These are phyloP conservation scores for Paguma larvata DNA, from an alignment of 2,797 vertebrate genomes.

Conservation along the genomic window DNA sequence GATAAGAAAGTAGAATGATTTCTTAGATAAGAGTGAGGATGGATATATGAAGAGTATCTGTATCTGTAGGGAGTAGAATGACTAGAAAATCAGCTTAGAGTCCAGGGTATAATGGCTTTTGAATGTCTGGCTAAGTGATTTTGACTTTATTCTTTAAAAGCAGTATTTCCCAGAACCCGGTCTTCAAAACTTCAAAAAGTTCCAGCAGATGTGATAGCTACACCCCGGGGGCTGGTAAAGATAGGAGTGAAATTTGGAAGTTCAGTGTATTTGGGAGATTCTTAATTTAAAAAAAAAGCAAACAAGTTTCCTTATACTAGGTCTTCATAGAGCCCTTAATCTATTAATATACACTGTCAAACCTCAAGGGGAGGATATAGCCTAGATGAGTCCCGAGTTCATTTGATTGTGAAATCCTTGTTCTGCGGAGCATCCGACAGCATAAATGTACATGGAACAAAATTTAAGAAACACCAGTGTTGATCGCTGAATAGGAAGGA, in stretches of 20 bases:
- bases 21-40: background rate
- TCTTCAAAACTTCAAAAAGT: slow-evolving; percentile 9
- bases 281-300: background rate
- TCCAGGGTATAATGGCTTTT: background rate
- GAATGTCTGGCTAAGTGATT: background rate
- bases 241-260: background rate
- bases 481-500: background rate
- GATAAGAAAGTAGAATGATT: background rate
- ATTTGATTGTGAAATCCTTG: background rate
- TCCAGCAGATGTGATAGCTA: background rate
- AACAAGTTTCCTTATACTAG: background rate
- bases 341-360: background rate
- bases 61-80: background rate
- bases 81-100: background rate
- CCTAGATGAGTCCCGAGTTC: background rate
- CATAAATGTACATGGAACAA: background rate
- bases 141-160: slow-evolving; percentile 30
- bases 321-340: background rate
- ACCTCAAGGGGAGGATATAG: background rate
- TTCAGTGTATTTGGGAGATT: background rate
- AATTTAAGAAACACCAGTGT: background rate
- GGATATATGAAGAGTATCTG: background rate
- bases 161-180: background rate
- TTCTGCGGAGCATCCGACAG: background rate
- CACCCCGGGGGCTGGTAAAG: background rate